Conservation (phyloP, 2,888 invertebrate species). For the Hemithea aestivaria region DNA sequence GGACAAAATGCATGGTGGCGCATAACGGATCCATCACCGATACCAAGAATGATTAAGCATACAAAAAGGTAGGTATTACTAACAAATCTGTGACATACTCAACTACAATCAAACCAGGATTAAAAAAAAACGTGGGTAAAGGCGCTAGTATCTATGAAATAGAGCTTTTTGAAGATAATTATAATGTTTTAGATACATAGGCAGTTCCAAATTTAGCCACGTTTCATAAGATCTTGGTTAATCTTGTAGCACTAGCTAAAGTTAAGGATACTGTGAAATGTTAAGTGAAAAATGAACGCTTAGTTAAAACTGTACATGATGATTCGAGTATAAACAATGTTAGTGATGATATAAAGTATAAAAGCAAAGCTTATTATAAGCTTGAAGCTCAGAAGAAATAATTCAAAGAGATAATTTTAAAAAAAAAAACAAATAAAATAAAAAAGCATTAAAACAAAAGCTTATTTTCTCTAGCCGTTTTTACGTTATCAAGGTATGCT, state of each 20-base stretch:
- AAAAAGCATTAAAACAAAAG: conserved; percentile 30
- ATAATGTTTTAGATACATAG: too few relatives aligned
- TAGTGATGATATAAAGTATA: conserved; percentile 30
- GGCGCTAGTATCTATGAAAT: too few relatives aligned
- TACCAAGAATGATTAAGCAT: conserved; percentile 79
- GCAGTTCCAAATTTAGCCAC: too few relatives aligned
- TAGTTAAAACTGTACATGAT: conserved; percentile 20
- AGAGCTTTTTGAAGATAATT: too few relatives aligned
- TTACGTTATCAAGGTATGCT: conserved; percentile 28
- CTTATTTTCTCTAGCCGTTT: conserved; percentile 21
- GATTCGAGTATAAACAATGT: conserved; percentile 33
- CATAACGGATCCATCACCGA: conserved; percentile 70
- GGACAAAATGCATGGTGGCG: conserved; percentile 56
- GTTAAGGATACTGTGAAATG: conserved; percentile 18
- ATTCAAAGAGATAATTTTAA: conserved; percentile 16
- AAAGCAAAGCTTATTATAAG: conserved; percentile 49
- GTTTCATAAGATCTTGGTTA: too few relatives aligned
- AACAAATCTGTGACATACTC: conserved; percentile 31
- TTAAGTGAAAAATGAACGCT: conserved; percentile 17
- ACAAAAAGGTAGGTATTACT: conserved; percentile 63
- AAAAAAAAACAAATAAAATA: conserved; percentile 21
- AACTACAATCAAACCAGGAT: conserved; percentile 1
- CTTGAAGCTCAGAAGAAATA: conserved; percentile 34
- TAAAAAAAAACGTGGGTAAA: too few relatives aligned
- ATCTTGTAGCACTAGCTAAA: conserved; percentile 4